Base-by-base conservation (phyloP, 2,888 invertebrate genomes). In the Thecocarcelia acutangulata region DNA sequence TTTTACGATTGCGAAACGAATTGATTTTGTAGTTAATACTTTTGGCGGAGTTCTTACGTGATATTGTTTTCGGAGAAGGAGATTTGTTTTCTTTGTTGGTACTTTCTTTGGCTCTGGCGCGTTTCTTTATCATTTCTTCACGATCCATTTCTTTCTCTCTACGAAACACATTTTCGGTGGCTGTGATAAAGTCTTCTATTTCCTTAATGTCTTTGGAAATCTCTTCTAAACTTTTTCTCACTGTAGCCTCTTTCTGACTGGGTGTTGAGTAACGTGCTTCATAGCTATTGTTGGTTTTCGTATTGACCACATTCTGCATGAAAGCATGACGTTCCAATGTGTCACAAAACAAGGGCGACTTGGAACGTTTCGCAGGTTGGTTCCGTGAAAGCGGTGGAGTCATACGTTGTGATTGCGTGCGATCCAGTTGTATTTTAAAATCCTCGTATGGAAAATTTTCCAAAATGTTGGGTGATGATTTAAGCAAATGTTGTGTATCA, bases 121-220 rank as follows among this genome's bases (percentile, higher is more conserved):
- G 74, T 24, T 40, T 66, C 56, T 24, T 66, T 48, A 80, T 50
- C 82, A 54, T 58, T 73, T 70, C 70, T 2, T 52, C 64, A n/a
- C 56, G 82, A 63, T 91, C 91, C 52, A 86, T 86, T 80, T 89
- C 89, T 70, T 86, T 87, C 70, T 91, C 91, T 3, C 85, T 84
- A 9, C 88, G 87, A 70, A 91, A 84, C 19, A 90, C 83, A 78
- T 89, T 89, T 80, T 91, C 91, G 0, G 90, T 90, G 21, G 90
- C 89, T 9, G 89, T 90, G 3, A 91, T 86, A 69, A 91, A 91
- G 76, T 91, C 90, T 72, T 91, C 91, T 24, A 91, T 90, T 84
- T 90, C 91, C 66, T 89, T 88, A 11, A 91, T 89, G 54, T 91
- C 91, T 74, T 90, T 90, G 44, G 90, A 89, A 42, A 91, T 91